Evolutionary conservation across 1,140 invertebrate species (phyloP).

Genomic region (Drosophila bocki): DNA sequence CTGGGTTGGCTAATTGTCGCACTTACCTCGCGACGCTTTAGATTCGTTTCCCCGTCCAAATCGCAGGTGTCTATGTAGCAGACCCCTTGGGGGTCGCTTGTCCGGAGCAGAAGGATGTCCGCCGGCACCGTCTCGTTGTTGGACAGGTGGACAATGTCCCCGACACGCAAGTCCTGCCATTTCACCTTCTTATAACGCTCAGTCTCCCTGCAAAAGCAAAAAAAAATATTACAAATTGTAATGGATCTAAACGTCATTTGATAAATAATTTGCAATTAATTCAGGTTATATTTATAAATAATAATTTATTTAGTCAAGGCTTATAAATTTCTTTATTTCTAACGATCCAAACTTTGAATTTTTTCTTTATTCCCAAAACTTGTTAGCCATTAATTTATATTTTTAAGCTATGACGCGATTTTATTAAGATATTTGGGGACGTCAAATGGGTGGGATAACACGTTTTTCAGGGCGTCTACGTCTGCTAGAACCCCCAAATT

Average conservation of each 20-base stretch:
- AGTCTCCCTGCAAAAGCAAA: conserved; percentile 88
- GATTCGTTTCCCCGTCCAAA: conserved; percentile 99
- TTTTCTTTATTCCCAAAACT: not conserved
- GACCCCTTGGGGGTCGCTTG: conserved; percentile 96
- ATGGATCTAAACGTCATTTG: conserved; percentile 4
- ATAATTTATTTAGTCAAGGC: not conserved
- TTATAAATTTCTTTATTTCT: not conserved
- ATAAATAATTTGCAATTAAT: conserved; percentile 10
- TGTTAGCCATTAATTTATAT: not conserved
- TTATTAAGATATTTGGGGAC: not conserved
- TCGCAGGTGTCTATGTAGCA: conserved; percentile 99
- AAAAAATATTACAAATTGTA: not conserved
- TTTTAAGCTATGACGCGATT: not conserved
- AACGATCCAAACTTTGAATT: not conserved
- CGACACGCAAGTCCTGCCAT: conserved; percentile 96
- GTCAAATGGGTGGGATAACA: not conserved
- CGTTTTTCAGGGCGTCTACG: not conserved
- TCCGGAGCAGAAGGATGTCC: conserved; percentile 95
- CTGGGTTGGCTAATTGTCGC: not conserved
- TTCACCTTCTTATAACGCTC: conserved; percentile 93
- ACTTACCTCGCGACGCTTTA: conserved; percentile 96
- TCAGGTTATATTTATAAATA: not conserved
- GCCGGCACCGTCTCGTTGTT: conserved; percentile 99
- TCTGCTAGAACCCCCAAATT: not conserved
- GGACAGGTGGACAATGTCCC: conserved; percentile 97